phyloP scores from a whole-genome alignment of 2,113 vertebrate species.

The Stigmatopora nigra region DNA sequence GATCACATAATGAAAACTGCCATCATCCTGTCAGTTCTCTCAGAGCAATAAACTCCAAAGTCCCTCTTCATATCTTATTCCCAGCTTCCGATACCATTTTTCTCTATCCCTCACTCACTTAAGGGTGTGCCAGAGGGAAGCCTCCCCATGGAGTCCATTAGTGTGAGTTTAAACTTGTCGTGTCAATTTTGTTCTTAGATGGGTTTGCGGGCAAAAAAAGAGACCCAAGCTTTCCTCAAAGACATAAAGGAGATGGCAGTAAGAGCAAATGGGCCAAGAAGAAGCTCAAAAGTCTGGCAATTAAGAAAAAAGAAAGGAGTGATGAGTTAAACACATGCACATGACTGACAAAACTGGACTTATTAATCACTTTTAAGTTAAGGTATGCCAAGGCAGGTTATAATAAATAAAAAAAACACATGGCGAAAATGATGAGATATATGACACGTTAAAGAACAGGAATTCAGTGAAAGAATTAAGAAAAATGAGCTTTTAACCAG shows the following conservation, averaged over 20 bases:
- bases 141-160: slow-evolving; percentile 12
- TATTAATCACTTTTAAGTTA: not conserved
- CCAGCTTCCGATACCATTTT: not conserved
- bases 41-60: slow-evolving; percentile 33
- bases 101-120: not conserved
- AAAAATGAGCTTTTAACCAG: not conserved
- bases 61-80: slow-evolving; percentile 2
- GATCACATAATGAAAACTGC: slow-evolving; percentile 23
- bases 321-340: slow-evolving; percentile 10
- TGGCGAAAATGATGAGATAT: not conserved
- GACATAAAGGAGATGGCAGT: not conserved
- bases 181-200: slow-evolving; percentile 13
- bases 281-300: not conserved
- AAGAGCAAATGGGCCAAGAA: not conserved
- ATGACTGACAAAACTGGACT: not conserved
- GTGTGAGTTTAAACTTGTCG: slow-evolving; percentile 17
- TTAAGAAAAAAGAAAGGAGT: slow-evolving; percentile 3
- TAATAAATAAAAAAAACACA: not conserved
- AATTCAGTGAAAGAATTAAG: not conserved
- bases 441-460: not conserved
- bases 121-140: slow-evolving; percentile 24
- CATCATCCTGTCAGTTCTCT: slow-evolving; percentile 21
- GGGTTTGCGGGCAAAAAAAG: slow-evolving; percentile 15
- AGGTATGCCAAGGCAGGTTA: not conserved
- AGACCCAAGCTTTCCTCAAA: slow-evolving; percentile 9